Conservation (phyloP, 2,888 invertebrate genomes). For the Penaeus monodon region DNA sequence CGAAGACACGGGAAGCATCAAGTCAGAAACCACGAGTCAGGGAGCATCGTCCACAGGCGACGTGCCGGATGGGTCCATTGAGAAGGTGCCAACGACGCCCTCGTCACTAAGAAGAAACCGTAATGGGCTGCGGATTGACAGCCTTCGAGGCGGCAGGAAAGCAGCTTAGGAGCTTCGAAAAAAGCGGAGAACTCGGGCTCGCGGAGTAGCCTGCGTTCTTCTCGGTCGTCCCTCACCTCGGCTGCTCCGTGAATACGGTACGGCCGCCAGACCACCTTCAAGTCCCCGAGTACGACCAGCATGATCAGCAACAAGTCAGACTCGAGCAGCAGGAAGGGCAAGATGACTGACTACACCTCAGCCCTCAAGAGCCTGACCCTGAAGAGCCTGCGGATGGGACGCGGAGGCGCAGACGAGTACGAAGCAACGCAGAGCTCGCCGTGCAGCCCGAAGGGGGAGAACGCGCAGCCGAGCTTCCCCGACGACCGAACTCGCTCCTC, state of each 20-base stretch:
- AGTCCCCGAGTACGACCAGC: constrained; percentile 59
- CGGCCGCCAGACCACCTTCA: constrained; percentile 51
- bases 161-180: constrained; percentile 4
- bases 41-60: constrained; percentile 46
- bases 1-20: constrained; percentile 53
- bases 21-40: constrained; percentile 55
- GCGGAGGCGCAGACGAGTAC: constrained; percentile 29
- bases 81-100: background rate
- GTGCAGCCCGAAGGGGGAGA: constrained; percentile 43
- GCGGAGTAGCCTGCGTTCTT: constrained; percentile 55
- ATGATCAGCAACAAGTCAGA: constrained; percentile 57
- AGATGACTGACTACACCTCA: constrained; percentile 42
- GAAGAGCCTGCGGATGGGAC: constrained; percentile 43
- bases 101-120: constrained; percentile 2
- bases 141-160: background rate
- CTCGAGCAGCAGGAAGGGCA: constrained; percentile 30
- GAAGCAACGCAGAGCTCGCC: constrained; percentile 55
- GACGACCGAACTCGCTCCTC: constrained; percentile 54
- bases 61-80: constrained; percentile 22
- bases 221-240: constrained; percentile 58
- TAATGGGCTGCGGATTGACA: constrained; percentile 26
- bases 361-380: constrained; percentile 45
- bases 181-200: constrained; percentile 41
- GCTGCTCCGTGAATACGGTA: constrained; percentile 64
- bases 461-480: constrained; percentile 29